Evolutionary conservation across 2,797 vertebrate species (phyloP), one percentile per base, ranked within the genome.

Genomic region (Pteropus rufus): DNA sequence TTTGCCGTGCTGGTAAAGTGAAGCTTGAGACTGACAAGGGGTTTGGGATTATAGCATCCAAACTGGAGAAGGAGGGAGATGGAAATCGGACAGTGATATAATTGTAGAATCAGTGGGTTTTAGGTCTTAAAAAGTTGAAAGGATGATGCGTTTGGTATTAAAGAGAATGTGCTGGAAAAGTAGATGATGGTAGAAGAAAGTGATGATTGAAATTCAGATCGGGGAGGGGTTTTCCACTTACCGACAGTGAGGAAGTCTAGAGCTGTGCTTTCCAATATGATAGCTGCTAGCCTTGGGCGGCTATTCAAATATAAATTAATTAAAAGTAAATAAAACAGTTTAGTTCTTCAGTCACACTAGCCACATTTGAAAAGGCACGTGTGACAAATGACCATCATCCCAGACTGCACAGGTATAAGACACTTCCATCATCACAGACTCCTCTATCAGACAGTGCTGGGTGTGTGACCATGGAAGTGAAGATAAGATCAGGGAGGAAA

Each of bases 381-480:
- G 15, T 29, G 80, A 85, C 67, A 52, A 31, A 62, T n/a, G 36
- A 12, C 15, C 12, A 5, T 15, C 49, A 23, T 18, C 10, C 1
- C 34, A n/a, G 73, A 29, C 24, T 18, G 36, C 39, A 49, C 36
- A 65, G 26, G 12, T 7, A 10, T 0, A 23, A 21, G 31, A 39
- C 7, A 15, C 62, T 87, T 69, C 49, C 34, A 9, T 92, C 77
- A 24, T 44, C 41, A 54, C 21, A 23, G 58, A 80, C 41, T 24
- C 4, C 29, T 36, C 39, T 65, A 1, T 16, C 8, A 9, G 41
- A 21, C 10, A 9, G 49, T 49, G 39, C 67, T 1, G 10, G 19
- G 31, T 0, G 0, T 10, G 1, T 19, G 36, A 26, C 70, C 9
- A 2, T 21, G 10, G 60, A 62, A 6, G 3, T 3, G 26, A 39